phyloP scores from a whole-genome alignment of 2,113 vertebrate genomes.

The Myocastor coypus region DNA sequence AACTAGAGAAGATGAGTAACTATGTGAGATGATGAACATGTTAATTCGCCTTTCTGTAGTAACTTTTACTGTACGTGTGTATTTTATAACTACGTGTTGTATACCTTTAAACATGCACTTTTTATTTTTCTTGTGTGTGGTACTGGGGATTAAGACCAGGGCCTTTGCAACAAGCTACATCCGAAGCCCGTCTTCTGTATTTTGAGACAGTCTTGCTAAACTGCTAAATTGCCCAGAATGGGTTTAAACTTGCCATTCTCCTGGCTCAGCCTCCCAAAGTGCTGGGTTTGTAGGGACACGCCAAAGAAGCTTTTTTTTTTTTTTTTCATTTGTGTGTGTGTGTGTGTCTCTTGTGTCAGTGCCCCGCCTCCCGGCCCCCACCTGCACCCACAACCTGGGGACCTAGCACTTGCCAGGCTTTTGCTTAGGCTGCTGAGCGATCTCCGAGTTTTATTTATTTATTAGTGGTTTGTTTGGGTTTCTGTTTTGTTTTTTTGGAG shows the following conservation, averaged over 20 bases:
- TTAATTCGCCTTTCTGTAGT: not conserved
- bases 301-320: not conserved
- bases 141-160: not conserved
- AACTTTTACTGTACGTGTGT: not conserved
- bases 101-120: not conserved
- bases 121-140: not conserved
- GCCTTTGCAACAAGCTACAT: not conserved
- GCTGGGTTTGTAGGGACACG: not conserved
- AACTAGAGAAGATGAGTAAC: not conserved
- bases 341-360: too few species aligned
- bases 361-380: too few species aligned
- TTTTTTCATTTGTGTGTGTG: too few species aligned
- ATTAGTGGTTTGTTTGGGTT: too few species aligned
- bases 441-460: too few species aligned
- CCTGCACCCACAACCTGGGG: too few species aligned
- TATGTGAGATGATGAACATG: not conserved
- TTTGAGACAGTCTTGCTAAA: not conserved
- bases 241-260: not conserved
- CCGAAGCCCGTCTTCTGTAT: not conserved
- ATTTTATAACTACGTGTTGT: not conserved
- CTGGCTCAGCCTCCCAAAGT: not conserved
- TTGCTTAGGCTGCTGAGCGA: too few species aligned
- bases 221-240: not conserved
- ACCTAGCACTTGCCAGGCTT: too few species aligned
- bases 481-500: not conserved